Conservation (phyloP, 2,797 vertebrate genomes). For the Anolis apletophallus region DNA sequence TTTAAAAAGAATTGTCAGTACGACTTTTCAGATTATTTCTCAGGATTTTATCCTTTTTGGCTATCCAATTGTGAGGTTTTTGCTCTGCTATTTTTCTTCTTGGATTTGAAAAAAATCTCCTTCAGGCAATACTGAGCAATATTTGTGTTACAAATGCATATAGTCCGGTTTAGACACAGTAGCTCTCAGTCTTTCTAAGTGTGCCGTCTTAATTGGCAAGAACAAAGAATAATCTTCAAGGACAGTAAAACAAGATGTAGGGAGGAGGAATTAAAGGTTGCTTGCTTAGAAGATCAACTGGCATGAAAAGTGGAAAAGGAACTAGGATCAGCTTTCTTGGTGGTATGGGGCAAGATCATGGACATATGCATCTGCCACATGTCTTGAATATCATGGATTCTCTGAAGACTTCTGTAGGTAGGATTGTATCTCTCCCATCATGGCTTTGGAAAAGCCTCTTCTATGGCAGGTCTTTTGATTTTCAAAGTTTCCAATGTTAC, state of each 20-base stretch:
- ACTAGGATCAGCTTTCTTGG: neutral
- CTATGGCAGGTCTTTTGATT: neutral
- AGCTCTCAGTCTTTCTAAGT: slow-evolving; percentile 60
- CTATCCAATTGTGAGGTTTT: slow-evolving; percentile 72
- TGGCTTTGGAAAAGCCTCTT: neutral
- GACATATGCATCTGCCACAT: neutral
- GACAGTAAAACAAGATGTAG: slow-evolving; percentile 29
- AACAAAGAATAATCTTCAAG: slow-evolving; percentile 72
- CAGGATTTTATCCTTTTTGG: slow-evolving; percentile 49
- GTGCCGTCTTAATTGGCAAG: slow-evolving; percentile 69
- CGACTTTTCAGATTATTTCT: slow-evolving; percentile 44
- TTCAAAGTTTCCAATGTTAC: neutral
- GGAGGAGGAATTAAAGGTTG: neutral
- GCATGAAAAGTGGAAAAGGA: neutral
- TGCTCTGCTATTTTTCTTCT: neutral
- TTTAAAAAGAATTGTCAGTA: slow-evolving; percentile 81
- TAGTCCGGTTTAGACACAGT: slow-evolving; percentile 42
- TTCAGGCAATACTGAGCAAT: slow-evolving; percentile 67
- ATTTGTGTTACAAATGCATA: slow-evolving; percentile 60
- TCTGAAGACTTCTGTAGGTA: neutral
- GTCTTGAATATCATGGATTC: neutral
- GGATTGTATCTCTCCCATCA: neutral
- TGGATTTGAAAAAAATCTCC: slow-evolving; percentile 39
- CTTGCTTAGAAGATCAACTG: neutral
- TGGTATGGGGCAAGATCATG: too few species aligned